A percentile compares a stretch with the other conserved stretches of the same genome.
Evolutionary conservation across 2,888 invertebrate species (phyloP).

Genomic region (Leptopilina myrica): DNA sequence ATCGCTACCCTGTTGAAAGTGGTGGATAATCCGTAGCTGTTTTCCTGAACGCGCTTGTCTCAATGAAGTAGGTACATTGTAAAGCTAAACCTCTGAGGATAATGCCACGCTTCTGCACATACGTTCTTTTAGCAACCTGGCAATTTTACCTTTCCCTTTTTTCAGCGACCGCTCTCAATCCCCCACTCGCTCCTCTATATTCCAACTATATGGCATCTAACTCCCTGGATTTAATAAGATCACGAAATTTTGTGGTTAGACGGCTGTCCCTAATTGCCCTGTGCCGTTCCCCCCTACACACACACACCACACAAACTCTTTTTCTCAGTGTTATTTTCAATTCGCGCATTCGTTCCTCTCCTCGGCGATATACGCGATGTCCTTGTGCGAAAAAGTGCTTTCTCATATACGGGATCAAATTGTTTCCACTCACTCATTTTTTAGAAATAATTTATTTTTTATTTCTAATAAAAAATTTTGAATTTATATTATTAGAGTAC

Average conservation of each 20-base stretch:
- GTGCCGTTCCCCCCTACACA: conserved; percentile 27
- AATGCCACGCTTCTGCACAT: conserved; percentile 37
- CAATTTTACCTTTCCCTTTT: conserved; percentile 39
- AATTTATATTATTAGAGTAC: too few relatives aligned
- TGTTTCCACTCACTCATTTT: background rate
- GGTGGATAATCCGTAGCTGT: conserved; percentile 52
- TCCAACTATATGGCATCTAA: conserved; percentile 14
- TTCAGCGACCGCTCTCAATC: conserved; percentile 41
- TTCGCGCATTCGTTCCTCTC: conserved; percentile 19
- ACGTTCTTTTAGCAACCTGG: conserved; percentile 33
- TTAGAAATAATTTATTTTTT: too few relatives aligned
- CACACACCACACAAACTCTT: background rate
- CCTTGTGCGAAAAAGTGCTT: background rate
- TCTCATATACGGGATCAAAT: conserved; percentile 30
- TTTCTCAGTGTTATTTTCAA: background rate
- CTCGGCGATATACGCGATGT: background rate
- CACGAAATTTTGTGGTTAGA: conserved; percentile 75
- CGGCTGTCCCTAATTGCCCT: conserved; percentile 68
- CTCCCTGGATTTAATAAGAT: conserved; percentile 57
- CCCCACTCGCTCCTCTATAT: background rate
- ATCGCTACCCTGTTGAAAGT: conserved; percentile 46
- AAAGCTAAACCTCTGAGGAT: conserved; percentile 29
- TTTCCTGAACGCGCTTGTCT: conserved; percentile 50
- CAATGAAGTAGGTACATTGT: conserved; percentile 49
- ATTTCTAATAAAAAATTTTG: too few relatives aligned